phyloP scores from a whole-genome alignment of 2,113 vertebrate genomes.

The Spheniscus mendiculus region DNA sequence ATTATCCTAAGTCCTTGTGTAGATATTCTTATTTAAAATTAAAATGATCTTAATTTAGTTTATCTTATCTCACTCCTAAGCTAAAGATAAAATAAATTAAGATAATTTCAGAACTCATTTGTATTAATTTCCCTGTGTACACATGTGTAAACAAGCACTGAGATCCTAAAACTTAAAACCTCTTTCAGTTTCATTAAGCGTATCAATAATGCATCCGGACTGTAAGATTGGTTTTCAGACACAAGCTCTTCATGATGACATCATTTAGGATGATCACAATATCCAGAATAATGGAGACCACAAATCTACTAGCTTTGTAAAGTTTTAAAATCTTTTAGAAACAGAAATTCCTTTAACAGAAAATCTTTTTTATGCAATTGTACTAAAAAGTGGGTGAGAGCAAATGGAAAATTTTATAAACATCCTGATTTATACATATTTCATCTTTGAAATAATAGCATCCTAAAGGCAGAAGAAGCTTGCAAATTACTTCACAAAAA shows the following conservation, averaged over 20 bases:
- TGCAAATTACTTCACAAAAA: background rate
- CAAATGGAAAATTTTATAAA: background rate
- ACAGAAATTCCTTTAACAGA: background rate
- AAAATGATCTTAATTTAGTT: constrained; percentile 49
- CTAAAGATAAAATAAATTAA: constrained; percentile 49
- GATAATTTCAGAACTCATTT: constrained; percentile 49
- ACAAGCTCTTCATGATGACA: background rate
- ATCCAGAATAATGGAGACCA: background rate
- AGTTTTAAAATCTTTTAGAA: background rate
- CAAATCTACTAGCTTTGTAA: background rate
- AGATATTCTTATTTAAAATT: constrained; percentile 50
- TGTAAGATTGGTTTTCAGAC: background rate
- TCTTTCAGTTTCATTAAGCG: background rate
- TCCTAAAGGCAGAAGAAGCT: background rate
- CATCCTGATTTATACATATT: background rate
- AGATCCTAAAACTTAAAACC: constrained; percentile 17
- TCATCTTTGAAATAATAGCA: background rate
- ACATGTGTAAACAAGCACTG: constrained; percentile 17
- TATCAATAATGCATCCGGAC: constrained; percentile 15
- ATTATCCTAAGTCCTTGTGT: constrained; percentile 1
- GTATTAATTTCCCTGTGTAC: constrained; percentile 39
- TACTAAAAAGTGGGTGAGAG: background rate
- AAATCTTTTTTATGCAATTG: background rate
- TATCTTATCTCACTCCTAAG: constrained; percentile 3
- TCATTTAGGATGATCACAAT: background rate